These are phyloP conservation scores for Thalassophryne amazonica DNA, from an alignment of 2,797 vertebrate species.

Conservation along the genomic window DNA sequence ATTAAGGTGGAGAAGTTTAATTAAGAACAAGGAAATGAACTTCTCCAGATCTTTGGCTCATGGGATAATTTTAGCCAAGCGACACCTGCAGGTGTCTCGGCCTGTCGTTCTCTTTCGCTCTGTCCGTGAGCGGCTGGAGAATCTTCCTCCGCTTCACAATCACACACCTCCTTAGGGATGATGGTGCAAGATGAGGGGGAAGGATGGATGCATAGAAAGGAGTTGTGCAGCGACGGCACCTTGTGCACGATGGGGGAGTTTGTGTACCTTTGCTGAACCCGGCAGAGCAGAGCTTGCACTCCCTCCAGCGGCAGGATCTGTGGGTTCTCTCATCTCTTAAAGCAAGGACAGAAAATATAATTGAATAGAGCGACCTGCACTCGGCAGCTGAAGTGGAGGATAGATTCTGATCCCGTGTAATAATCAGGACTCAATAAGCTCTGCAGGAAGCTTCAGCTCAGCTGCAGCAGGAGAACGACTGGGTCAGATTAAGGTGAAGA, in stretches of 20 bases:
- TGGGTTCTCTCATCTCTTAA: slow-evolving; percentile 33
- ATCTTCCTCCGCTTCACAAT: slow-evolving; percentile 68
- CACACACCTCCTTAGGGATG: slow-evolving; percentile 57
- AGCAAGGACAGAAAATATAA: slow-evolving; percentile 43
- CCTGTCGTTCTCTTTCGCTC: slow-evolving; percentile 15
- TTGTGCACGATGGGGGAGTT: not conserved
- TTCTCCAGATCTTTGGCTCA: slow-evolving; percentile 65
- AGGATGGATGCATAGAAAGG: not conserved
- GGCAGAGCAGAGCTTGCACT: not conserved
- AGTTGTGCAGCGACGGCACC: not conserved
- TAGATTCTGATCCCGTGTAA: slow-evolving; percentile 63
- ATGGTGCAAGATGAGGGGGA: no score
- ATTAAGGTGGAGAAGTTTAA: slow-evolving; percentile 72
- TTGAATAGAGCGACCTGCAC: slow-evolving; percentile 58
- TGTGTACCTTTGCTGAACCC: slow-evolving; percentile 14
- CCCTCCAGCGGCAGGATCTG: slow-evolving; percentile 11
- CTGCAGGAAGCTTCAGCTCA: slow-evolving; percentile 53
- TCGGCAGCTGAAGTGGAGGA: slow-evolving; percentile 57
- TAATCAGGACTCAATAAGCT: slow-evolving; percentile 60
- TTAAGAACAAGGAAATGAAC: slow-evolving; percentile 74
- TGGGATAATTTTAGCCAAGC: slow-evolving; percentile 60
- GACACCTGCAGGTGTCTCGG: slow-evolving; percentile 40
- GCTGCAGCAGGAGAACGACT: slow-evolving; percentile 52
- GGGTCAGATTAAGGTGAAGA: slow-evolving; percentile 70
- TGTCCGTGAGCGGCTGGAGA: slow-evolving; percentile 31